Percentiles rank a stretch among this genome's conserved stretches.
Evolutionary conservation across 2,113 vertebrate genomes (phyloP).

Genomic region (Eurystomus gularis): DNA sequence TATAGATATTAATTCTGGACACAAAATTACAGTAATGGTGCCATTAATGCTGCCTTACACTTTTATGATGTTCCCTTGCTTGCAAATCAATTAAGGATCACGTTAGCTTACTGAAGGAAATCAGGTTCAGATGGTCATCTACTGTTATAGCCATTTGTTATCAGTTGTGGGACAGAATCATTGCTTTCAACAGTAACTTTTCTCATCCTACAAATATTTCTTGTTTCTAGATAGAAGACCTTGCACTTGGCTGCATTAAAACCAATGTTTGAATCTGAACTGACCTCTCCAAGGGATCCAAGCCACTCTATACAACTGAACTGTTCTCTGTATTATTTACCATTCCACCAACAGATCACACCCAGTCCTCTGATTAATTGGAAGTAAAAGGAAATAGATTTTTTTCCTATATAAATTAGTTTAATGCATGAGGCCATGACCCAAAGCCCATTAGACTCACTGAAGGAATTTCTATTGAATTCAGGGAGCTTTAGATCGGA

Average conservation of each 20-base stretch:
- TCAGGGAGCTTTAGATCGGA: background rate
- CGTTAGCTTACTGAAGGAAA: slow-evolving; percentile 8
- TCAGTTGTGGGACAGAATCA: background rate
- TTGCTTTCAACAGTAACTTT: background rate
- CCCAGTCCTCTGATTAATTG: slow-evolving; percentile 22
- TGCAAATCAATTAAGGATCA: slow-evolving; percentile 31
- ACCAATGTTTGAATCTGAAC: background rate
- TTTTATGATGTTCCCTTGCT: background rate
- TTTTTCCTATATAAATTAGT: slow-evolving; percentile 45
- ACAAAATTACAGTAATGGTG: slow-evolving; percentile 5
- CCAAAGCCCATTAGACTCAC: slow-evolving; percentile 46
- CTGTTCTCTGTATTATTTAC: slow-evolving; percentile 49
- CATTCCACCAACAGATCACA: slow-evolving; percentile 41
- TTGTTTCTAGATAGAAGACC: slow-evolving; percentile 6
- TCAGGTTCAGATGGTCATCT: background rate
- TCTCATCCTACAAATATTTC: background rate
- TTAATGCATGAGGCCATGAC: slow-evolving; percentile 39
- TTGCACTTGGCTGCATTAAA: slow-evolving; percentile 18
- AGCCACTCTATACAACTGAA: background rate
- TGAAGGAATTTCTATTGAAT: slow-evolving; percentile 40
- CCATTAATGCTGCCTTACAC: background rate
- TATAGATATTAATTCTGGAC: background rate
- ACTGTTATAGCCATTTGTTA: background rate
- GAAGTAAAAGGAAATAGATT: slow-evolving; percentile 60
- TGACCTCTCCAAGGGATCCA: background rate